A percentile compares a stretch with the other conserved stretches of the same genome.
Evolutionary conservation across 1,140 invertebrate genomes (phyloP).

Genomic region (Phymastichus coffea): DNA sequence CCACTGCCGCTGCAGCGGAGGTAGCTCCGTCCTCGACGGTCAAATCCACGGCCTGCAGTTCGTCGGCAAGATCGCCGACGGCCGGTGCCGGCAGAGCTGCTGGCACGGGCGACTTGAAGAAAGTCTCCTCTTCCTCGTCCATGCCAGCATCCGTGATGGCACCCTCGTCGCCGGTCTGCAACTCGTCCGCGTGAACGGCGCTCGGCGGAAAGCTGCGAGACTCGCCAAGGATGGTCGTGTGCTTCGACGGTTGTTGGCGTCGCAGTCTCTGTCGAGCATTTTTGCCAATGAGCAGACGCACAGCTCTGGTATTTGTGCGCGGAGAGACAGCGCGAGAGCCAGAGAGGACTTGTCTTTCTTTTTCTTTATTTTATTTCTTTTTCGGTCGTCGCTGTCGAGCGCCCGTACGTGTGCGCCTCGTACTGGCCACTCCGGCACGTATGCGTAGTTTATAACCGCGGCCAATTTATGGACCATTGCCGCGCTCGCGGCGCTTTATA

Average conservation of each 20-base stretch:
- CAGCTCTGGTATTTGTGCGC: no score
- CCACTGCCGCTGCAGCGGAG: no score
- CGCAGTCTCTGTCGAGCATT: slow-evolving; percentile 9
- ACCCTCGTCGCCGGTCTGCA: slow-evolving; percentile 30
- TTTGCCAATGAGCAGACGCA: no score
- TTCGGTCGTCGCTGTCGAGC: no score
- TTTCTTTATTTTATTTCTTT: background rate
- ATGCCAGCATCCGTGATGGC: slow-evolving; percentile 20
- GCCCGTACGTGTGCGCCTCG: background rate
- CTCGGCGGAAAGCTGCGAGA: slow-evolving; percentile 53
- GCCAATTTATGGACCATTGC: slow-evolving; percentile 13
- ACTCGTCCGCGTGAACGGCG: slow-evolving; percentile 28
- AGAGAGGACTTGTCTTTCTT: background rate
- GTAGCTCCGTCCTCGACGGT: slow-evolving; percentile 30
- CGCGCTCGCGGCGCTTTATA: background rate
- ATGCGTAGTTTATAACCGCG: background rate
- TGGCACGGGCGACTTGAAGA: slow-evolving; percentile 34
- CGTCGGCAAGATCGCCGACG: background rate
- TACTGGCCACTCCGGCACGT: slow-evolving; percentile 31
- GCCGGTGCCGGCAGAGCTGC: background rate
- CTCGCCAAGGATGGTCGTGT: background rate
- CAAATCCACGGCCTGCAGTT: no score
- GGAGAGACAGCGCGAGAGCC: no score
- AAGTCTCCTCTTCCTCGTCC: slow-evolving; percentile 46
- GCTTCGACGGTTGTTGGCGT: slow-evolving; percentile 1